Base-by-base conservation (phyloP, 2,113 vertebrate species). In the Festucalex cinctus region DNA sequence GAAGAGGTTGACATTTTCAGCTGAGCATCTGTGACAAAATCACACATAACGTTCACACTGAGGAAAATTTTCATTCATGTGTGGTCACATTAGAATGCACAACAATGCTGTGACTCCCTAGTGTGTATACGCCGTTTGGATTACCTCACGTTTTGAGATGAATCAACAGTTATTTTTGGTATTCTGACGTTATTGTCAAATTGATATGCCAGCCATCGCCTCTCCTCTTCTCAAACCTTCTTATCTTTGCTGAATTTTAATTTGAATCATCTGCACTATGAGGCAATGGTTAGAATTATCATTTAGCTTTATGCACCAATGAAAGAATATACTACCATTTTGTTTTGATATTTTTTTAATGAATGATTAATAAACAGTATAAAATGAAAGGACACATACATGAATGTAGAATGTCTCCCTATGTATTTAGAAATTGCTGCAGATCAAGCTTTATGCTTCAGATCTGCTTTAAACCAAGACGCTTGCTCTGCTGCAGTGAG, bases 401-500 rank as follows among this genome's bases (percentile, higher is more conserved):
- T 63, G n/a, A 49, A 67, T 70, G 43, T 61, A 46, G 48, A 71
- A 68, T 53, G 26, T 44, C 62, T 36, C n/a, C 16, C 28, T 62
- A 35, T 44, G 65, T 81, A 73, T 75, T 89, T 78, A 63, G 79
- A 77, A 86, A 80, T 88, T 88, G 91, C 90, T 92, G 77, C 51
- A 41, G 70, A 77, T 58, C 57, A 62, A 78, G 81, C 56, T 74
- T 80, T 82, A 90, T 93, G 89, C 87, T 92, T 93, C 92, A 92
- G 93, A 91, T 83, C 85, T 90, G 90, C 92, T 92, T 95, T 94
- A 89, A 94, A 89, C 94, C 95, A 95, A 94, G 93, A 93, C 95
- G 93, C 93, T 91, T 92, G 93, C 91, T 93, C 92, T 94, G 93
- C 95, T 95, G 96, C 96, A 98, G 95, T 95, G 93, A 93, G 84